Conservation (phyloP, 2,797 vertebrate species). For the Peromyscus aztecus region DNA sequence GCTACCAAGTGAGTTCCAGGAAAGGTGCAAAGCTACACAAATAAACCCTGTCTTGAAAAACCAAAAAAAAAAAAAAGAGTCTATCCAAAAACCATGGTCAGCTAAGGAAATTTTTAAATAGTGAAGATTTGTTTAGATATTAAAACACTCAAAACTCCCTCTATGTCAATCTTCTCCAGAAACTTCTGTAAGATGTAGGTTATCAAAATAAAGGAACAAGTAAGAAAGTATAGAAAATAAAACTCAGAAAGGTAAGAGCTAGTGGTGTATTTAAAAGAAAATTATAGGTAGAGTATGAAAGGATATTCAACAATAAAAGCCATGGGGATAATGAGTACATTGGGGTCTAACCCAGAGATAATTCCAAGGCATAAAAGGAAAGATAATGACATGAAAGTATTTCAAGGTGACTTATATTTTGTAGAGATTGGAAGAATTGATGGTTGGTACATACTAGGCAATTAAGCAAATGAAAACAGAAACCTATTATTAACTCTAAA, state of each 20-base stretch:
- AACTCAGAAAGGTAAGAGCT: neutral
- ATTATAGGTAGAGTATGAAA: neutral
- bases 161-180: neutral
- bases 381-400: neutral
- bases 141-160: neutral
- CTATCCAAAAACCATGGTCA: neutral
- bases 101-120: neutral
- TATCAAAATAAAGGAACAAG: neutral
- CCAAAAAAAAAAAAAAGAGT: no score
- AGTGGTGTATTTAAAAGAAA: neutral
- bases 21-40: no score
- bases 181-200: neutral
- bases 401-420: neutral
- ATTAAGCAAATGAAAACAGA: neutral
- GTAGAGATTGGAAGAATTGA: neutral
- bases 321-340: neutral
- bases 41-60: no score
- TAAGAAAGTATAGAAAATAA: neutral
- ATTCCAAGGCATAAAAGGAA: neutral
- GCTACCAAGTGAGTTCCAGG: no score
- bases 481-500: neutral
- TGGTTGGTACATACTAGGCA: neutral
- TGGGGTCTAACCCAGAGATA: neutral
- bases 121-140: neutral
- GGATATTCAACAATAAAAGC: neutral